Evolutionary conservation across 1,140 invertebrate genomes (phyloP).

Genomic region (Chlorops oryzae): DNA sequence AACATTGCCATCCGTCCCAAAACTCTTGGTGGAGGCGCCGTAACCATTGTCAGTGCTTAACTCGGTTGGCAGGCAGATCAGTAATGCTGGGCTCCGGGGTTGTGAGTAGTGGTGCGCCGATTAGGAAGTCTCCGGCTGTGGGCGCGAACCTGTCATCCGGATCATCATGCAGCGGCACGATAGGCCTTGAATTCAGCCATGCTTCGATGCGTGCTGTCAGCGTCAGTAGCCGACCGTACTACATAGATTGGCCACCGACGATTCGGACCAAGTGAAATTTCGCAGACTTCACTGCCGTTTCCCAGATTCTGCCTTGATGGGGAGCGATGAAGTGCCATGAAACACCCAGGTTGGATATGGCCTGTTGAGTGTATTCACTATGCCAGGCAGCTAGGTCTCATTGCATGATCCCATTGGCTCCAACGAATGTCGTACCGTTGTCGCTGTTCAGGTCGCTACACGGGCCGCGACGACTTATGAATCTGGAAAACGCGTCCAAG

Average conservation of each 20-base stretch:
- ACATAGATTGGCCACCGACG: no score
- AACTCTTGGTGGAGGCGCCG: constrained; percentile 15
- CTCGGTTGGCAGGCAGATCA: not conserved
- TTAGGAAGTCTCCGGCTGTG: constrained; percentile 46
- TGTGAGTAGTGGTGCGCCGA: constrained; percentile 25
- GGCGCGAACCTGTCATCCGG: constrained; percentile 25
- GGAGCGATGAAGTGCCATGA: constrained; percentile 23
- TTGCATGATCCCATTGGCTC: constrained; percentile 22
- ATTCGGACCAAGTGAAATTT: not conserved
- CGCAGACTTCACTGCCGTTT: constrained; percentile 27
- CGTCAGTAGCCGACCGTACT: constrained; percentile 22
- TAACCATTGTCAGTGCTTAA: not conserved
- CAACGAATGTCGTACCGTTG: constrained; percentile 42
- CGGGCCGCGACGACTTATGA: no score
- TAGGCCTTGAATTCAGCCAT: constrained; percentile 33
- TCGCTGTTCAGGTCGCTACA: constrained; percentile 32
- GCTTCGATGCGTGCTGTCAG: constrained; percentile 26
- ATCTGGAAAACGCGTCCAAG: constrained; percentile 23
- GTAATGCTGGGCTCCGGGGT: constrained; percentile 16
- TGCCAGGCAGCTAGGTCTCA: constrained; percentile 6
- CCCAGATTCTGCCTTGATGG: constrained; percentile 43
- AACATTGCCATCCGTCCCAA: constrained; percentile 28
- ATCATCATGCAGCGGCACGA: constrained; percentile 25
- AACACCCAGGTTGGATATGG: no score
- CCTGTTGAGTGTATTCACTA: no score